Base-by-base conservation (phyloP, 2,888 invertebrate genomes). In the Epistrophe eligans region DNA sequence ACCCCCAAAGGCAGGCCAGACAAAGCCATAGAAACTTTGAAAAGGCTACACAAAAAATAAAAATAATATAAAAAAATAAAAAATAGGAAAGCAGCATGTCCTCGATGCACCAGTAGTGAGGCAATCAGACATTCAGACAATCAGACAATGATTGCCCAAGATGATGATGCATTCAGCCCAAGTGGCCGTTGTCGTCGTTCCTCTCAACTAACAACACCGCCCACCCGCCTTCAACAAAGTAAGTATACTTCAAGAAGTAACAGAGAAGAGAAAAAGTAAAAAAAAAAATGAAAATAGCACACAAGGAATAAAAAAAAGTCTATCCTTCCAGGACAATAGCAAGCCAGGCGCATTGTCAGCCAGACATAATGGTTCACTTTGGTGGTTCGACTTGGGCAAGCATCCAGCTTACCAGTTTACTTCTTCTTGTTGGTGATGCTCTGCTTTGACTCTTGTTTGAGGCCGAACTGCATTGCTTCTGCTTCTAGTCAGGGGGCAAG, bases 81-180 rank as follows among this genome's bases (percentile, higher is more conserved):
- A 66, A 45, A 38, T 57, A 43, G 13, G 52, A 52, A 50, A 71
- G 43, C 15, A 67, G 24, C 40, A 17, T 70, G 58, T 45, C 62
- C 74, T 71, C 76, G 55, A 77, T 85, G 77, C 85, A 73, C 70
- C 38, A 58, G 43, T 73, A 66, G 64, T 79, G 50, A 74, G 52
- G 77, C 82, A 87, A 85, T 77, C 81, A 82, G 77, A 82, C 81
- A 82, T 82, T 82, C 81, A 81, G 72, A 82, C 82, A 87, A 82
- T 82, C 83, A 83, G 79, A 76, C 87, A 79, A 87, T 87, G 79
- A 87, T 83, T 83, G 83, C 83, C 87, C 83, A 87, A 83, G 79
- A 79, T 83, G 82, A 83, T 74, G 74, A 83, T 83, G 83, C 83
- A 87, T 76, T 50, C 50, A 82, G 74, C 73, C 85, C 74, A 82